These are phyloP conservation scores for Stegodyphus dumicola DNA, from an alignment of 1,140 invertebrate genomes.

Conservation along the genomic window DNA sequence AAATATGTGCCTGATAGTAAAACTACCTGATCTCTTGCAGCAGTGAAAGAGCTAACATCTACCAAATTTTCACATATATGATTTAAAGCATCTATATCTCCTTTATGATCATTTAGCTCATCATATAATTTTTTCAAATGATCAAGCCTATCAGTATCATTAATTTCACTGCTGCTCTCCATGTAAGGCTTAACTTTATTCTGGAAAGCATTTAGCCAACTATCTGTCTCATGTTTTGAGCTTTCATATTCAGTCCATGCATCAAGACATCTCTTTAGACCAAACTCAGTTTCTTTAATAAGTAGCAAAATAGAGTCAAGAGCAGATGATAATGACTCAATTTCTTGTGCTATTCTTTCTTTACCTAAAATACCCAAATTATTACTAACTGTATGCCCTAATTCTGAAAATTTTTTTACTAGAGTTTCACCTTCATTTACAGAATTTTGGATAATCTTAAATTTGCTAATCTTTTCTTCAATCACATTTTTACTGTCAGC, in stretches of 20 bases:
- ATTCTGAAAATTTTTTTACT: constrained; percentile 79
- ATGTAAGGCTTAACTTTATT: constrained; percentile 34
- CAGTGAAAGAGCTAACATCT: constrained; percentile 48
- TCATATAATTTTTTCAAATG: constrained; percentile 73
- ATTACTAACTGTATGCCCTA: constrained; percentile 81
- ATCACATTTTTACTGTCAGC: constrained; percentile 84
- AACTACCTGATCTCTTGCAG: constrained; percentile 52
- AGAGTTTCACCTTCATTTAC: constrained; percentile 79
- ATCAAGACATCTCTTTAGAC: constrained; percentile 82
- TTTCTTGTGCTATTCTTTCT: constrained; percentile 84
- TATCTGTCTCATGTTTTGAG: constrained; percentile 79
- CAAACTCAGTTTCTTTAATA: constrained; percentile 81
- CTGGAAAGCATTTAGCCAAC: constrained; percentile 74
- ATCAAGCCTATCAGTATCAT: constrained; percentile 73
- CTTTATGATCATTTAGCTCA: constrained; percentile 33
- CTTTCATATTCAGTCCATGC: constrained; percentile 88
- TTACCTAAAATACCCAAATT: constrained; percentile 88
- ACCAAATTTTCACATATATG: constrained; percentile 60
- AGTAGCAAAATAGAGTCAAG: constrained; percentile 88
- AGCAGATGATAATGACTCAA: constrained; percentile 84
- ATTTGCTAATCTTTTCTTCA: constrained; percentile 78
- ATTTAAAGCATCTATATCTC: constrained; percentile 39
- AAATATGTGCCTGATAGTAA: constrained; percentile 45
- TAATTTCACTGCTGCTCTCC: background rate
- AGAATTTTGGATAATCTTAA: constrained; percentile 76